Evolutionary conservation across 2,888 invertebrate genomes (phyloP), one percentile per base, ranked within the genome.

Genomic region (Empis stercorea): DNA sequence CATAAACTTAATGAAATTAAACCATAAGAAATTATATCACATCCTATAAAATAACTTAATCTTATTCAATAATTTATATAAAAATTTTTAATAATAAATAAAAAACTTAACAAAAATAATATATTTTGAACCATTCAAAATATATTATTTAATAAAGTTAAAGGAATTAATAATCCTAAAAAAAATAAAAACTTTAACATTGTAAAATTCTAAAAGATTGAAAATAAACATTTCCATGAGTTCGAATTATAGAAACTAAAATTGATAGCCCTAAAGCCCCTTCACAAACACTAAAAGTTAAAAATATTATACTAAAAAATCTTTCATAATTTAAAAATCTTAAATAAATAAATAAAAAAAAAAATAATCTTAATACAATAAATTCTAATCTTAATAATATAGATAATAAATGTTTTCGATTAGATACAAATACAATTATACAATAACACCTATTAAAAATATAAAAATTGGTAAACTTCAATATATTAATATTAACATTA

Each of bases 201-300:
- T 68, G 70, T 71, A 71, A 68, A 70, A 71, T 63, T 72, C 63
- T 74, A 71, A 76, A 76, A 59, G 71, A 70, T 63, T 73, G 70
- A 73, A 76, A 75, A 73, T 75, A 76, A 74, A 79, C 78, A 71
- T 74, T 78, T 0, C 79, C 79, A 71, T 76, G 72, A 51, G 71
- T 71, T 11, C 78, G 78, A 72, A 78, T 72, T 68, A 79, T 68
- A 40, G 72, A 70, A 56, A 79, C 72, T 66, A 80, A 72, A 73
- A 80, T 71, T 9, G 76, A 74, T 58, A 81, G 57, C 1, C 78
- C 79, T 67, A 81, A 73, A 55, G 73, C 75, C 0, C 78, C 76
- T 23, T 81, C 80, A 76, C 79, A 79, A 44, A 80, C 79, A 50
- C 72, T 71, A 71, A 79, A 73, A 48, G 73, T 71, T 63, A 79